phyloP scores from a whole-genome alignment of 37 sponge, comb jelly and placozoan species.

The Halichondria panicea region DNA sequence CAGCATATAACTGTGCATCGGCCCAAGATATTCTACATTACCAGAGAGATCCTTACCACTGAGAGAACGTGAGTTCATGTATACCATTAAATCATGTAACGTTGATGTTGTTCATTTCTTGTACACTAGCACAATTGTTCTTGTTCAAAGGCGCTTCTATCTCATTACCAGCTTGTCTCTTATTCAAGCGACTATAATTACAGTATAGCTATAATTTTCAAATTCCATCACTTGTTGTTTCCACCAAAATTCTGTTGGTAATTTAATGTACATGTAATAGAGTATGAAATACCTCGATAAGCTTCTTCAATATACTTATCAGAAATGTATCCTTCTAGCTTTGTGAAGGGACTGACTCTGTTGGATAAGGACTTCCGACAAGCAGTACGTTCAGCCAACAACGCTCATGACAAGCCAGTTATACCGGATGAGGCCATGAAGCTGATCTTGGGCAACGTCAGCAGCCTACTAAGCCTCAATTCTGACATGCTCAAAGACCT shows the following conservation, averaged over 20 bases:
- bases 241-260: neutral
- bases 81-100: neutral
- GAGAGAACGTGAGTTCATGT: conserved; percentile 71
- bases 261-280: neutral
- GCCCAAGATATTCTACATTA: conserved; percentile 67
- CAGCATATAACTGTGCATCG: neutral
- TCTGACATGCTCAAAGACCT: conserved; percentile 59
- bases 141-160: neutral
- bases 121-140: neutral
- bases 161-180: neutral
- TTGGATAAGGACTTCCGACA: conserved; percentile 67
- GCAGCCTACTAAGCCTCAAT: conserved; percentile 61
- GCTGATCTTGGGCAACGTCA: conserved; percentile 66
- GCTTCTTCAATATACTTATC: neutral
- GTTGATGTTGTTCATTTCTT: neutral
- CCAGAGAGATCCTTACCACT: conserved; percentile 75
- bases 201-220: too few relatives aligned
- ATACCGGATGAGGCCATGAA: conserved; percentile 64
- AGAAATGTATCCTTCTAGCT: conserved; percentile 38
- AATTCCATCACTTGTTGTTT: neutral
- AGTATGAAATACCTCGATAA: neutral
- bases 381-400: conserved; percentile 50
- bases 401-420: conserved; percentile 64
- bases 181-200: neutral
- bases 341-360: conserved; percentile 68